Evolutionary conservation across 1,140 invertebrate genomes (phyloP), one percentile per base, ranked within the genome.

Genomic region (Pogonomyrmex barbatus): DNA sequence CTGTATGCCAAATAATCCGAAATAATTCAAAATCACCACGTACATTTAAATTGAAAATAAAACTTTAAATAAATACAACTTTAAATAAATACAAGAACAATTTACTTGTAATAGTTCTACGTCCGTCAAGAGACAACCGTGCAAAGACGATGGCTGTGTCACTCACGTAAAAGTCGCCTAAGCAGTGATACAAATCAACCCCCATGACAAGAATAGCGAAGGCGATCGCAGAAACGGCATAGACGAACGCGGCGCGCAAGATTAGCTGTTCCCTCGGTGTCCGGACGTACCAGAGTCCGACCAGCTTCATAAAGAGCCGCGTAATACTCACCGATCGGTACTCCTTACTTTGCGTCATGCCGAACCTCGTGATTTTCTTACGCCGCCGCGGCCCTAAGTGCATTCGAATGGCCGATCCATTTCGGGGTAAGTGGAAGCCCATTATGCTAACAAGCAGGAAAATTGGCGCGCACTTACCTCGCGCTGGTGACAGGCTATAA

Each of bases 101-200:
- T 42, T 3, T 17, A 14, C 47, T 1, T 24, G 10, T 14, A 30
- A 30, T 50, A 30, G 4, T 73, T 24, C 68, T 71, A 42, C 4
- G 17, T 14, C 42, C 30, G 9, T 77, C 24, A 9, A 47, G 5
- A 0, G 3, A 14, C 5, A 47, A n/a, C 14, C n/a, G n/a, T 56
- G 17, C 10, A 4, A 45, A 33, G 17, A 30, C 17, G 14, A 50
- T 33, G 30, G 9, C 24, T 4, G 39, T 1, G 9, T 39, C 24
- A 85, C 91, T 81, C 58, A 91, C 91, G 60, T 91, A 86, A 84
- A 91, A 89, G 67, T 91, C 84, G 39, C 68, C 85, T 10, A 79
- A 24, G 52, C 86, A 89, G 30, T 87, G 82, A 67, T 89, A 90
- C n/a, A 91, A 60, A 60, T 91, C 91, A 62, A 88, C 73, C 5